Conservation (phyloP, 2,797 vertebrate genomes). For the Halcyon chelicuti region DNA sequence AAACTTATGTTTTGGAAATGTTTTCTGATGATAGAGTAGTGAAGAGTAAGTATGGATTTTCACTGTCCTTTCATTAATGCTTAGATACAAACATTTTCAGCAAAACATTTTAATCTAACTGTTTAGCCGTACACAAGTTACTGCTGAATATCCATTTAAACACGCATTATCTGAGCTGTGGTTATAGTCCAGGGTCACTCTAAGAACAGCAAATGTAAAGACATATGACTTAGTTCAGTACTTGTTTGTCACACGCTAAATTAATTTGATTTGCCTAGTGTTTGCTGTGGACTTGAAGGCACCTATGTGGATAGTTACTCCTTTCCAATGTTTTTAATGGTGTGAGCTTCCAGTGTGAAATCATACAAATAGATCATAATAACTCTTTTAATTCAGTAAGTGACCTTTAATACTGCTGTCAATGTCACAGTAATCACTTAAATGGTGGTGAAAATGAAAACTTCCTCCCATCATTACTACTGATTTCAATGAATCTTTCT, state of each 20-base stretch:
- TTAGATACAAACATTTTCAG: background rate
- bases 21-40: background rate
- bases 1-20: background rate
- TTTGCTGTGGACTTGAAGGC: background rate
- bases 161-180: background rate
- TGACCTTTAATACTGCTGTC: background rate
- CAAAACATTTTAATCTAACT: background rate
- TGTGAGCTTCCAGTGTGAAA: background rate
- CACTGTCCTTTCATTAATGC: background rate
- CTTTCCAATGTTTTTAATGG: background rate
- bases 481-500: background rate
- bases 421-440: background rate
- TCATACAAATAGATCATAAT: background rate
- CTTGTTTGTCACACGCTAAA: background rate
- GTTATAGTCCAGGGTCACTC: background rate
- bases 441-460: background rate
- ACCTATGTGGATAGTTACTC: background rate
- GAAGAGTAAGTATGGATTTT: background rate
- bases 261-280: background rate
- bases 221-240: background rate
- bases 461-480: background rate
- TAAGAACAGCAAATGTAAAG: background rate
- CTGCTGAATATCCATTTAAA: background rate
- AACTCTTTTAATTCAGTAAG: background rate
- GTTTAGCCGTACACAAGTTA: background rate